Evolutionary conservation across 2,797 vertebrate species (phyloP).

Genomic region (Anas acuta): DNA sequence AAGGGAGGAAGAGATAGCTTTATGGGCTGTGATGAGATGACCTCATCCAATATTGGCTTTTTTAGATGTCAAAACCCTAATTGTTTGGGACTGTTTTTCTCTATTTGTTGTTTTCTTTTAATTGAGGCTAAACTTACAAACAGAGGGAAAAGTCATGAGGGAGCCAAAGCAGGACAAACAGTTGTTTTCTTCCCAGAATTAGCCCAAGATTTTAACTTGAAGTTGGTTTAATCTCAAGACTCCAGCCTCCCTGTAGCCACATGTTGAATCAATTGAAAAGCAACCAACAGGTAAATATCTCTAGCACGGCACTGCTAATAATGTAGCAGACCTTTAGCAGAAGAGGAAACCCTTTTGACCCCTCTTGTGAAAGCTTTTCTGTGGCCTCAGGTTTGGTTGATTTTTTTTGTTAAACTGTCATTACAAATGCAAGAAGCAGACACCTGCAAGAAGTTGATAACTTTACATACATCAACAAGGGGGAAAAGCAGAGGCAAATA

Average conservation of each 20-base stretch:
- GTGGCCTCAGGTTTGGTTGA: conserved; percentile 7
- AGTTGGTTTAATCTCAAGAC: conserved; percentile 42
- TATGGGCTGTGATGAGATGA: conserved; percentile 66
- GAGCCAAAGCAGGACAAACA: not conserved
- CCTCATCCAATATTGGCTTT: conserved; percentile 58
- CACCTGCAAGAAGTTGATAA: conserved; percentile 65
- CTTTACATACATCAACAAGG: conserved; percentile 50
- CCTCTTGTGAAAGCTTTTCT: conserved; percentile 57
- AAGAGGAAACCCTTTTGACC: conserved; percentile 70
- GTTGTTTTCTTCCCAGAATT: not conserved
- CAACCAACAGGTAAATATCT: conserved; percentile 73
- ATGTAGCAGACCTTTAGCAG: conserved; percentile 43
- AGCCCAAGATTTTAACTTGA: conserved; percentile 13
- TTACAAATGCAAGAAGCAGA: conserved; percentile 61
- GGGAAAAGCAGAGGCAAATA: conserved; percentile 57
- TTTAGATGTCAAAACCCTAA: conserved; percentile 49
- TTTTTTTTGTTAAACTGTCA: conserved; percentile 28
- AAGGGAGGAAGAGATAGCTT: conserved; percentile 60
- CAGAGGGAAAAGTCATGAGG: not conserved
- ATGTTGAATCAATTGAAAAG: conserved; percentile 72
- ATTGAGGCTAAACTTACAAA: conserved; percentile 11
- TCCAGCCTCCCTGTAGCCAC: conserved; percentile 38
- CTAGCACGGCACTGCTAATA: conserved; percentile 58
- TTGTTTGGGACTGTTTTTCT: not conserved
- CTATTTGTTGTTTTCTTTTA: conserved; percentile 29